Evolutionary conservation across 2,797 vertebrate species (phyloP).

Genomic region (Coendou prehensilis): DNA sequence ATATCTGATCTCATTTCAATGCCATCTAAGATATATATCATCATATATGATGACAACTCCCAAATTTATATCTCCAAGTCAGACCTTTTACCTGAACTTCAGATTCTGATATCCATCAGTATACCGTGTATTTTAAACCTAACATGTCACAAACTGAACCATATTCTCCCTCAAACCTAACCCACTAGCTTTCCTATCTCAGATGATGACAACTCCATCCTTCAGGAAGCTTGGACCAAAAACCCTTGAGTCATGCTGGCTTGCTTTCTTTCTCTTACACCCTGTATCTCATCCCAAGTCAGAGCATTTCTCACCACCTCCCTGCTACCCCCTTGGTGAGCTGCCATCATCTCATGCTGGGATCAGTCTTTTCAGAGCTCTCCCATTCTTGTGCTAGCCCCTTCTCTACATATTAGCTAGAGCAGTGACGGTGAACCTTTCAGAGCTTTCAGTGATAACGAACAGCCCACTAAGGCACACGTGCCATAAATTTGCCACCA

Average conservation of each 20-base stretch:
- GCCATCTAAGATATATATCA: not conserved
- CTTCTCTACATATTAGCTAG: not conserved
- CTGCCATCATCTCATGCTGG: not conserved
- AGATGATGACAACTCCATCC: not conserved
- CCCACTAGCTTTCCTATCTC: not conserved
- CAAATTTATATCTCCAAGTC: slow-evolving; percentile 13
- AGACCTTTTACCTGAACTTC: slow-evolving; percentile 1
- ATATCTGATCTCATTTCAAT: not conserved
- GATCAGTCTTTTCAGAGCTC: slow-evolving; percentile 14
- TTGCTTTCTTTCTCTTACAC: not conserved
- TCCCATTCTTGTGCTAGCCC: not conserved
- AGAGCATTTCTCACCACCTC: not conserved
- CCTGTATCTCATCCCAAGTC: not conserved
- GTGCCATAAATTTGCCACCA: not conserved
- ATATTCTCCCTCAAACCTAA: not conserved
- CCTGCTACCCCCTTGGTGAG: not conserved
- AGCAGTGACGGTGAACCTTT: not conserved
- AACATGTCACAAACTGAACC: not conserved
- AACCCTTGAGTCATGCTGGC: not conserved
- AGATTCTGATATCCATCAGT: slow-evolving; percentile 12
- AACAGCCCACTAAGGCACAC: not conserved
- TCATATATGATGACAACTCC: slow-evolving; percentile 42
- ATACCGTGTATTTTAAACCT: not conserved
- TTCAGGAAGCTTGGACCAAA: not conserved
- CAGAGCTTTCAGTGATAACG: not conserved